Percentiles rank a stretch among this genome's conserved stretches.
phyloP scores from a whole-genome alignment of 2,888 invertebrate genomes.

The Salticus scenicus region DNA sequence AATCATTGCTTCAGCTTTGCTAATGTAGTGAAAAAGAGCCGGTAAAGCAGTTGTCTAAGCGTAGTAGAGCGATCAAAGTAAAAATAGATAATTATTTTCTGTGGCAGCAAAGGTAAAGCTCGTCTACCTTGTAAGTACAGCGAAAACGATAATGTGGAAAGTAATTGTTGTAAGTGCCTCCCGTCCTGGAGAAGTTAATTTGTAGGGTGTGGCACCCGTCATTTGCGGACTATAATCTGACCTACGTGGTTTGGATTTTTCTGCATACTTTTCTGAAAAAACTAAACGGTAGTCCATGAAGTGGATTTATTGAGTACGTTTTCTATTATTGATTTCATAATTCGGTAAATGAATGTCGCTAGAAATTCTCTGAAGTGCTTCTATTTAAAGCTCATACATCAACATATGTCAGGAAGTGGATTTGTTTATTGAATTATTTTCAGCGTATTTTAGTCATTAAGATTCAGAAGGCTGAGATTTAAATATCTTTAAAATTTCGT shows the following conservation, averaged over 20 bases:
- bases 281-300: slow-evolving; percentile 39
- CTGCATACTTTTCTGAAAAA: slow-evolving; percentile 31
- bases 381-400: not conserved
- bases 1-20: slow-evolving; percentile 64
- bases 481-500: too few relatives aligned
- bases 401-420: too few relatives aligned
- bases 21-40: slow-evolving; percentile 66
- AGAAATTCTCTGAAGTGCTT: not conserved
- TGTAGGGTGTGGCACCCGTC: slow-evolving; percentile 66
- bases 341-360: slow-evolving; percentile 24
- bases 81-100: slow-evolving; percentile 69
- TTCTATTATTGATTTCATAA: slow-evolving; percentile 61
- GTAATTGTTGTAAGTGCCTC: slow-evolving; percentile 69
- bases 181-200: slow-evolving; percentile 61
- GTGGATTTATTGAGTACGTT: slow-evolving; percentile 63
- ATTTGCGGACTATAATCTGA: slow-evolving; percentile 66
- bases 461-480: too few relatives aligned
- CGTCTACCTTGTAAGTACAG: slow-evolving; percentile 67
- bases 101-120: slow-evolving; percentile 54
- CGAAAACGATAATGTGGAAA: slow-evolving; percentile 69
- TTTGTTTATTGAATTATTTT: too few relatives aligned
- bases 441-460: too few relatives aligned
- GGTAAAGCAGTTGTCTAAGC: slow-evolving; percentile 64
- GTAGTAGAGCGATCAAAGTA: slow-evolving; percentile 68
- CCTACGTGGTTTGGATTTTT: slow-evolving; percentile 64